Evolutionary conservation across 1,140 invertebrate species (phyloP), one percentile per base, ranked within the genome.

Genomic region (Grapholita molesta): DNA sequence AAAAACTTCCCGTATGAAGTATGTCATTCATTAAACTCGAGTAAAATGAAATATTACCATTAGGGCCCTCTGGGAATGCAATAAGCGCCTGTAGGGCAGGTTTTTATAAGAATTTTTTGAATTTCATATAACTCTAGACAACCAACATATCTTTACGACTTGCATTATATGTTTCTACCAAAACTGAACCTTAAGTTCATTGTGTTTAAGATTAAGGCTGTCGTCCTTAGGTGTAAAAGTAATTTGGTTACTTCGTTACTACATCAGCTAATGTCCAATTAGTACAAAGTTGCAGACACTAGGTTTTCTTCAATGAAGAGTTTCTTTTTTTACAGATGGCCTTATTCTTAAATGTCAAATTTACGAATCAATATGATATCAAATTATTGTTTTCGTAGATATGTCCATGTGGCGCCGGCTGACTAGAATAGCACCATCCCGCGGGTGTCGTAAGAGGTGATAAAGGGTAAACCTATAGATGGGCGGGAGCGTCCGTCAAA

Each of bases 191-290:
- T 65, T 65, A 66, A 32, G 24, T 0, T 0, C 21, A 24, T 25
- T 12, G 8, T 0, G 32, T 0, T 57, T 57, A 66, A 21, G 32
- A 12, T 33, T 57, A 52, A 23, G 24, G 30, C 9, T n/a, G 30
- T 7, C 42, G 21, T 32, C 11, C 18, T 25, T 9, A 57, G 2
- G 12, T 42, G 69, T 11, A 66, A n/a, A 5, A 0, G 32, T 64
- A 67, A 15, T 28, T 28, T 61, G 30, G 55, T 61, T 61, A 61
- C 28, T 28, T 64, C 35, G 35, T 52, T 67, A n/a, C 64, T 66
- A 28, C 48, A 53, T 68, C 68, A 69, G 65, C 70, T 75, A 80
- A 80, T 75, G 71, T 71, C 78, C 76, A 78, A 80, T 80, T 80
- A 80, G 74, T 21, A n/a, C n/a, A n/a, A n/a, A n/a, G n/a, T n/a